Percentiles rank a stretch among this genome's conserved stretches.
phyloP scores from a whole-genome alignment of 2,113 vertebrate species.

The Upupa epops region DNA sequence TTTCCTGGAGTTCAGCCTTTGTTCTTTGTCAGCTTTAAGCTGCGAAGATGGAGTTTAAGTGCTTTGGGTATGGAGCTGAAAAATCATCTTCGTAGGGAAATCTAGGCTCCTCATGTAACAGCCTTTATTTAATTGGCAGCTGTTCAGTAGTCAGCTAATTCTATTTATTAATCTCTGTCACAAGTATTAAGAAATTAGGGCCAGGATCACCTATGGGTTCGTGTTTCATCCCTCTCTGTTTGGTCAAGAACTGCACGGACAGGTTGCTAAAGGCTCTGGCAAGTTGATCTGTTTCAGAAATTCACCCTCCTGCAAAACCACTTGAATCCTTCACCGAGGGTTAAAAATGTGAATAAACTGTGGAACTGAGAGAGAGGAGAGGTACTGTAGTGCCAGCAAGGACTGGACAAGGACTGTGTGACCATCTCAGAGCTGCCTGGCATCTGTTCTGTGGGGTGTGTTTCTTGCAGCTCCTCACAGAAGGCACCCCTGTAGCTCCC shows the following conservation, averaged over 20 bases:
- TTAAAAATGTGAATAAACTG: not conserved
- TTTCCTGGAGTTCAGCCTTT: not conserved
- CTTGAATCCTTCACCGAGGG: not conserved
- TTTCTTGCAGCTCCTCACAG: not conserved
- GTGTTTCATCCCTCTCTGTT: not conserved
- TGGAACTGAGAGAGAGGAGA: not conserved
- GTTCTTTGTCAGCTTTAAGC: not conserved
- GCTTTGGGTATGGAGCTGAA: not conserved
- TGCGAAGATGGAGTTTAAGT: not conserved
- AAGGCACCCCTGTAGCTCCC: not conserved
- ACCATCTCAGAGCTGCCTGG: not conserved
- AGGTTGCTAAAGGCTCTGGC: not conserved
- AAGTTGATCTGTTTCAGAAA: not conserved
- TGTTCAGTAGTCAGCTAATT: not conserved
- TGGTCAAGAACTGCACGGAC: not conserved
- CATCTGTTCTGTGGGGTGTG: not conserved
- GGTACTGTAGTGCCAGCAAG: not conserved
- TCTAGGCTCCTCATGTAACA: not conserved
- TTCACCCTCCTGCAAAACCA: not conserved
- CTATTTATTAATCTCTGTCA: not conserved
- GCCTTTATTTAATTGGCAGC: not conserved
- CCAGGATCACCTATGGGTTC: not conserved
- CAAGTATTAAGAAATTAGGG: not conserved
- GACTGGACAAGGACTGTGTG: not conserved
- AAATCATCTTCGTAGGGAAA: not conserved